Evolutionary conservation across 2,797 vertebrate genomes (phyloP).

Genomic region (Aythya fuligula): DNA sequence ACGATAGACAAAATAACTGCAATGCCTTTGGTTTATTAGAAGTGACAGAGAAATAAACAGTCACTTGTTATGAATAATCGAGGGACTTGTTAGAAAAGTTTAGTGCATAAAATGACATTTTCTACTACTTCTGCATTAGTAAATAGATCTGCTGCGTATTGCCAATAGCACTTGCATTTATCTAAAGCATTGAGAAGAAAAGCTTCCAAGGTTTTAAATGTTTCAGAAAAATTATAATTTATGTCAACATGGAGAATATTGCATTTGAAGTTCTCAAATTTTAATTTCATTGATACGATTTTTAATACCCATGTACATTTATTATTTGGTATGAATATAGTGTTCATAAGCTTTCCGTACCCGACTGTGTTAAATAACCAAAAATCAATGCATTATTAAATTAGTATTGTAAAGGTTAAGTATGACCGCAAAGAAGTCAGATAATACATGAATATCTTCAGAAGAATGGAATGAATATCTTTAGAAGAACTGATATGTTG

Average conservation of each 20-base stretch:
- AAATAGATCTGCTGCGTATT: not conserved
- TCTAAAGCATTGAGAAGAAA: not conserved
- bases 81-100: not conserved
- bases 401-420: not conserved
- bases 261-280: not conserved
- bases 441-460: not conserved
- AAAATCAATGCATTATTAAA: not conserved
- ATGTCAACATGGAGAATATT: not conserved
- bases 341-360: not conserved
- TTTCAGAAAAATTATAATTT: not conserved
- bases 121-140: not conserved
- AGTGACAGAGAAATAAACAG: conserved; percentile 7
- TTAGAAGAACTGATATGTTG: not conserved
- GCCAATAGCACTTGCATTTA: not conserved
- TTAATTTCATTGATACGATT: too few relatives aligned
- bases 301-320: not conserved
- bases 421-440: not conserved
- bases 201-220: not conserved
- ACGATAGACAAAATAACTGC: not conserved
- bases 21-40: not conserved
- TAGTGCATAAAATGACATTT: not conserved
- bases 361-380: not conserved
- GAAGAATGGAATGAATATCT: not conserved
- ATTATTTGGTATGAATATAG: not conserved
- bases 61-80: not conserved